Percentiles rank a stretch among this genome's conserved stretches.
These are phyloP conservation scores for Desmophyllum pertusum DNA, from an alignment of 92 coral and sea anemone species.

Conservation along the genomic window DNA sequence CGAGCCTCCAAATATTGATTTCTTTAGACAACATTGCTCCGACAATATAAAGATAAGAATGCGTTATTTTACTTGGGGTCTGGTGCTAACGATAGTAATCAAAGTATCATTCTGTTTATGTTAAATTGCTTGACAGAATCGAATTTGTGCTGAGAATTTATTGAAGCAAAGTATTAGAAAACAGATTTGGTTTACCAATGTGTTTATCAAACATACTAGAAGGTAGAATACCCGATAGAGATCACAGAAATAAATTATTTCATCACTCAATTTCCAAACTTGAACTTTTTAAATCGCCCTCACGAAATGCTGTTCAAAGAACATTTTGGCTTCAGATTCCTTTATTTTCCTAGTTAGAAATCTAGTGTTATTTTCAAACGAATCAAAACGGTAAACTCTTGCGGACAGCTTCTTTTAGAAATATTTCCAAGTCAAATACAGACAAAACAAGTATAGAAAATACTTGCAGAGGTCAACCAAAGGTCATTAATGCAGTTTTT, in stretches of 20 bases:
- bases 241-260: background rate
- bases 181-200: conserved; percentile 9
- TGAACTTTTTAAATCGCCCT: background rate
- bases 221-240: background rate
- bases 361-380: background rate
- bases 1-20: background rate
- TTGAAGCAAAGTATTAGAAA: background rate
- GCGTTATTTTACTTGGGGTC: background rate
- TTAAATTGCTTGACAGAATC: background rate
- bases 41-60: background rate
- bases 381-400: background rate
- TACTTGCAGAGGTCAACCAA: background rate
- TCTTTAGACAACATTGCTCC: background rate
- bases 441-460: background rate
- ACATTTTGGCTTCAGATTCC: background rate
- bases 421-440: background rate
- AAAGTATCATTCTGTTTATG: background rate
- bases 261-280: conserved; percentile 1
- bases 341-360: background rate
- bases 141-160: background rate
- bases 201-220: background rate
- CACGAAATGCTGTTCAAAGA: background rate
- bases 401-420: background rate
- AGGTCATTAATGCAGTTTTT: conserved; percentile 1
- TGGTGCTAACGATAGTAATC: background rate